A percentile compares a stretch with the other conserved stretches of the same genome.
Evolutionary conservation across 2,888 invertebrate species (phyloP).

Genomic region (Erpobdella octoculata): DNA sequence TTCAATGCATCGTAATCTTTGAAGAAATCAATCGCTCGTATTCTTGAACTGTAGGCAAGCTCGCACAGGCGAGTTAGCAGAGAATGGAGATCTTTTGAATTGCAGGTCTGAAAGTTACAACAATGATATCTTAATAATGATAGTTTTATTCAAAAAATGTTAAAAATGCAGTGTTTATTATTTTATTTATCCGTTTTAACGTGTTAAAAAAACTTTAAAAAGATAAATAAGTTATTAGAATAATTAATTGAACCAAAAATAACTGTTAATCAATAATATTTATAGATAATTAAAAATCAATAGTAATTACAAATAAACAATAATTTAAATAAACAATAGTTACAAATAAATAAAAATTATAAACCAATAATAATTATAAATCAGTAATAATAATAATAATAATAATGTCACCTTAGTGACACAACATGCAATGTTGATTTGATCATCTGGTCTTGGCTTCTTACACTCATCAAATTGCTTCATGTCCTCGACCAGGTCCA

Average conservation of each 20-base stretch:
- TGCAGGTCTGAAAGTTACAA: neutral
- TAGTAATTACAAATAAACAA: neutral
- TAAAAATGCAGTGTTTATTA: neutral
- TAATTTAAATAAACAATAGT: neutral
- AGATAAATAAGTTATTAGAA: neutral
- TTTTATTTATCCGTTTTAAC: neutral
- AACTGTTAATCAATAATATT: neutral
- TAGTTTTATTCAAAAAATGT: neutral
- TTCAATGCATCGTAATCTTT: constrained; percentile 39
- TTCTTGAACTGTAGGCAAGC: constrained; percentile 48
- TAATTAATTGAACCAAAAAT: neutral
- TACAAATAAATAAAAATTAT: neutral
- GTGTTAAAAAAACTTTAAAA: neutral
- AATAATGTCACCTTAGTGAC: neutral
- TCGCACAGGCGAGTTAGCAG: constrained; percentile 50
- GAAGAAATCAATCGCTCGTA: constrained; percentile 51
- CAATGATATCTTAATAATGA: neutral
- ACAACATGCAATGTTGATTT: neutral
- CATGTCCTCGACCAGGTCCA: constrained; percentile 51
- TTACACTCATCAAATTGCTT: constrained; percentile 36
- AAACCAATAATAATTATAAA: too few species aligned
- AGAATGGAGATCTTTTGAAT: constrained; percentile 42
- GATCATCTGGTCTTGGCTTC: neutral
- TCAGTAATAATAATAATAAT: neutral
- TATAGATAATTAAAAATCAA: too few species aligned